Conservation (phyloP, 2,888 invertebrate species). For the Habrosyne pyritoides region DNA sequence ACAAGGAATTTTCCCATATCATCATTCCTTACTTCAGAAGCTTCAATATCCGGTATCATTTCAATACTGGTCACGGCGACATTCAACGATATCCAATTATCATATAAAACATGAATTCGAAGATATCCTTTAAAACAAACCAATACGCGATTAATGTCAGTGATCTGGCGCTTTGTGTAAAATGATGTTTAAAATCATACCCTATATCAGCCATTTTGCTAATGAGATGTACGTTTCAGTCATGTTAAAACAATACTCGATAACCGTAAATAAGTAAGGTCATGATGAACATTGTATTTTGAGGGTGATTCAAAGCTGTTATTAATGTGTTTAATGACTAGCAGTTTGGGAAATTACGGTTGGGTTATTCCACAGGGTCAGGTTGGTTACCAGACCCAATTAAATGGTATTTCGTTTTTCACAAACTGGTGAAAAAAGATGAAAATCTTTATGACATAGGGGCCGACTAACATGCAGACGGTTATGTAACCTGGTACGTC, state of each 20-base stretch:
- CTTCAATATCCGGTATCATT: background rate
- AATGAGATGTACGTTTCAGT: slow-evolving; percentile 23
- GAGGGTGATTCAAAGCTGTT: background rate
- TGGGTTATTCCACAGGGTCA: slow-evolving; percentile 18
- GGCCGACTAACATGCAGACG: no score
- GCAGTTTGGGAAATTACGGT: slow-evolving; percentile 19
- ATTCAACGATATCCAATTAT: background rate
- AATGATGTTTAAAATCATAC: slow-evolving; percentile 13
- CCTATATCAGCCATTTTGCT: slow-evolving; percentile 18
- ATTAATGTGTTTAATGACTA: background rate
- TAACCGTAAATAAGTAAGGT: slow-evolving; percentile 27
- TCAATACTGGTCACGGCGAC: background rate
- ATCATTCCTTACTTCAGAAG: background rate
- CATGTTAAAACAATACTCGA: slow-evolving; percentile 32
- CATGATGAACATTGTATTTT: slow-evolving; percentile 12
- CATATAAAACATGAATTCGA: slow-evolving; percentile 23
- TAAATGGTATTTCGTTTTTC: no score
- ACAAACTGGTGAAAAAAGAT: no score
- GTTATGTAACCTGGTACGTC: no score
- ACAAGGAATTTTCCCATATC: background rate
- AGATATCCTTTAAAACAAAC: slow-evolving; percentile 24
- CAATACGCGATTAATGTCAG: slow-evolving; percentile 28
- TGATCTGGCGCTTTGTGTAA: slow-evolving; percentile 1
- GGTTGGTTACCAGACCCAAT: background rate
- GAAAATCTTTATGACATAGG: no score